Evolutionary conservation across 2,113 vertebrate species (phyloP).

Genomic region (Hippocampus guttulatus): DNA sequence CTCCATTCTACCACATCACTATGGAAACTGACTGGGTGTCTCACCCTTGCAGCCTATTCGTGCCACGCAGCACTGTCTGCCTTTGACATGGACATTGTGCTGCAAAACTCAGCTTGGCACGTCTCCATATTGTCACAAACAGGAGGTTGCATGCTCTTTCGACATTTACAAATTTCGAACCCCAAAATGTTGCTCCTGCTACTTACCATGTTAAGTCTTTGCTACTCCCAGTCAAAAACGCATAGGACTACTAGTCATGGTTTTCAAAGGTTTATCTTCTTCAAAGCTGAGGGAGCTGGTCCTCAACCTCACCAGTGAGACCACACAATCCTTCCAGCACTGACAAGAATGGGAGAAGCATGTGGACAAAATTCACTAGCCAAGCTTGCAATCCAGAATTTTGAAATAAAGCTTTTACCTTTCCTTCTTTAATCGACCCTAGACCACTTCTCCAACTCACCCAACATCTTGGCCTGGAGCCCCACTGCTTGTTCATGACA

Average conservation of each 20-base stretch:
- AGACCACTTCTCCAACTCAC: constrained; percentile 46
- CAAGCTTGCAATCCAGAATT: constrained; percentile 60
- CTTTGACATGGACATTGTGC: constrained; percentile 50
- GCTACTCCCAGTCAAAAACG: constrained; percentile 60
- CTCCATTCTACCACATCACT: constrained; percentile 71
- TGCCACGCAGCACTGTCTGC: constrained; percentile 53
- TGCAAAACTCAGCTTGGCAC: constrained; percentile 30
- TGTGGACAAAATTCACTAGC: constrained; percentile 59
- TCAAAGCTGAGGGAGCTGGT: constrained; percentile 68
- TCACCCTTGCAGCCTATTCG: constrained; percentile 62
- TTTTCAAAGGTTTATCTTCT: constrained; percentile 75
- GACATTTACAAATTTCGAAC: constrained; percentile 17
- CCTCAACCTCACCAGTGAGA: constrained; percentile 58
- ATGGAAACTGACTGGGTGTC: constrained; percentile 75
- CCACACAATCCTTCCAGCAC: constrained; percentile 65
- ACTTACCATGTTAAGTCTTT: constrained; percentile 52
- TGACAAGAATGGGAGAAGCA: constrained; percentile 55
- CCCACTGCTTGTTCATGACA: constrained; percentile 48
- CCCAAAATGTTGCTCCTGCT: constrained; percentile 42
- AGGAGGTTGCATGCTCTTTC: constrained; percentile 8
- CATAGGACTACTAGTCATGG: constrained; percentile 70
- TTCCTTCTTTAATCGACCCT: constrained; percentile 53
- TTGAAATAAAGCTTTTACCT: constrained; percentile 63
- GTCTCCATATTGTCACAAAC: constrained; percentile 13
- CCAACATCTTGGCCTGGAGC: constrained; percentile 38